phyloP scores from a whole-genome alignment of 2,888 invertebrate species.

The Callimorpha dominula region DNA sequence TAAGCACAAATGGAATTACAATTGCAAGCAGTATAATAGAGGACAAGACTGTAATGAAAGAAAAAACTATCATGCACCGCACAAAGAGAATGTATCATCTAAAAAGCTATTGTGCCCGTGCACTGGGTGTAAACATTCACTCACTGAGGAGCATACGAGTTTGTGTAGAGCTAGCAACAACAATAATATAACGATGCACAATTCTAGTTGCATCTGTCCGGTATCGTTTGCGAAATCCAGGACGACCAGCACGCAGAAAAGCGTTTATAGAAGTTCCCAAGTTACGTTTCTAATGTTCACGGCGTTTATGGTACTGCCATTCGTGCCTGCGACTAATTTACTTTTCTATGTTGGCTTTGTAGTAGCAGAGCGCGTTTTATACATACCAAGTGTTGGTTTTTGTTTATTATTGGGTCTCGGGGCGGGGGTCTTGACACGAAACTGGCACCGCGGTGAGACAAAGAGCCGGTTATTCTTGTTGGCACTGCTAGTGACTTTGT shows the following conservation, averaged over 20 bases:
- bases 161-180: conserved; percentile 91
- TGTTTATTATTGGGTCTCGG: conserved; percentile 95
- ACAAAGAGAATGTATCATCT: conserved; percentile 74
- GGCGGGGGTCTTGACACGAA: conserved; percentile 80
- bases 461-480: conserved; percentile 78
- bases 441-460: conserved; percentile 78
- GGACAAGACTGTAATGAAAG: conserved; percentile 77
- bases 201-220: conserved; percentile 81
- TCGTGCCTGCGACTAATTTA: conserved; percentile 97
- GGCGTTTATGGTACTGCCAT: conserved; percentile 95
- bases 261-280: conserved; percentile 75
- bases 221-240: conserved; percentile 67
- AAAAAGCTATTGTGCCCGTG: conserved; percentile 85
- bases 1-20: conserved; percentile 80
- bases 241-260: conserved; percentile 63
- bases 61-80: conserved; percentile 73
- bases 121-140: conserved; percentile 89
- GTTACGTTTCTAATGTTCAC: conserved; percentile 87
- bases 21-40: conserved; percentile 75
- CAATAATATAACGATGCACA: conserved; percentile 88
- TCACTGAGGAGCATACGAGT: conserved; percentile 89
- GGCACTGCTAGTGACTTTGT: conserved; percentile 86
- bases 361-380: conserved; percentile 97
- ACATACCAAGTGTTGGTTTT: conserved; percentile 98
- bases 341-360: conserved; percentile 99